Conservation (phyloP, 2,888 invertebrate species). For the Protodeltote pygarga region DNA sequence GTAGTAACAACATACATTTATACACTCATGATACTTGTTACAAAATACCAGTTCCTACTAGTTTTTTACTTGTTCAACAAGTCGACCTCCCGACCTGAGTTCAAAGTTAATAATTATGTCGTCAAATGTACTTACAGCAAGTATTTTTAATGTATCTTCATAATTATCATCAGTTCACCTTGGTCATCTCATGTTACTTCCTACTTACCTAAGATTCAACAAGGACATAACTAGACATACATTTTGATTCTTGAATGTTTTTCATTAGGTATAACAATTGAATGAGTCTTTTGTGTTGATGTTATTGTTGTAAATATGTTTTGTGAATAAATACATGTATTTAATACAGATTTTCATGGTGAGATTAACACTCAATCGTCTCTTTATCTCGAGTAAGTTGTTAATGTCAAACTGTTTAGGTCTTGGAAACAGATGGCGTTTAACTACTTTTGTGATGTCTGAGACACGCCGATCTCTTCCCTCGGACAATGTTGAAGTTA, state of each 20-base stretch:
- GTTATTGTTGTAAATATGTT: constrained; percentile 38
- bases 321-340: constrained; percentile 28
- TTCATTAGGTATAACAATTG: constrained; percentile 54
- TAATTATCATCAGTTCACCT: constrained; percentile 59
- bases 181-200: constrained; percentile 53
- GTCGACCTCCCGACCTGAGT: constrained; percentile 43
- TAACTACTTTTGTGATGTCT: too few species aligned
- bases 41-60: constrained; percentile 44
- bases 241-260: constrained; percentile 48
- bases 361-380: constrained; percentile 27
- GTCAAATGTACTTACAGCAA: constrained; percentile 45
- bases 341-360: constrained; percentile 21
- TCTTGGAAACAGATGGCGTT: constrained; percentile 30
- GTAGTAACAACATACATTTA: constrained; percentile 7
- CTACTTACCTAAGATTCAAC: constrained; percentile 41
- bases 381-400: constrained; percentile 12
- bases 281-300: constrained; percentile 36
- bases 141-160: constrained; percentile 52
- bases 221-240: constrained; percentile 41
- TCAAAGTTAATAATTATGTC: constrained; percentile 57
- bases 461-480: too few species aligned
- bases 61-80: constrained; percentile 35
- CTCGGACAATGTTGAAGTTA: too few species aligned
- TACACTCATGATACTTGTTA: constrained; percentile 8
- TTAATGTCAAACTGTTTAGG: constrained; percentile 25